Evolutionary conservation across 2,888 invertebrate species (phyloP).

Genomic region (Pandemis corylana): DNA sequence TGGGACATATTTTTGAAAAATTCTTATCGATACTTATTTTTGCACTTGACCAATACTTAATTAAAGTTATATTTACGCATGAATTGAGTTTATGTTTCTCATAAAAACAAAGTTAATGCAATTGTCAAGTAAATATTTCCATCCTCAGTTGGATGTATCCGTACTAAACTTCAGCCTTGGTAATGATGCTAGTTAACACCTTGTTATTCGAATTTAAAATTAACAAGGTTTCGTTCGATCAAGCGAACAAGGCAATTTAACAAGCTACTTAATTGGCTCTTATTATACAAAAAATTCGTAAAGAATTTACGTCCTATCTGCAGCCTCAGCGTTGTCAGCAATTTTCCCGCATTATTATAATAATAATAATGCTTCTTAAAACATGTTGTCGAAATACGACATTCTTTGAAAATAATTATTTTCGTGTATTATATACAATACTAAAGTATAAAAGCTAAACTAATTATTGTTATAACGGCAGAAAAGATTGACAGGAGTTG

Average conservation of each 20-base stretch:
- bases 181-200: slow-evolving; percentile 10
- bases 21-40: too few relatives aligned
- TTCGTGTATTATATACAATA: too few relatives aligned
- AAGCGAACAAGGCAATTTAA: slow-evolving; percentile 13
- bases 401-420: too few relatives aligned
- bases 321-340: not conserved
- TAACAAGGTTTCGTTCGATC: slow-evolving; percentile 11
- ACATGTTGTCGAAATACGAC: too few relatives aligned
- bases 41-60: too few relatives aligned
- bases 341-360: not conserved
- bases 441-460: too few relatives aligned
- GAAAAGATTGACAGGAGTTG: too few relatives aligned
- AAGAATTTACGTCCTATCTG: not conserved
- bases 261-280: slow-evolving; percentile 3
- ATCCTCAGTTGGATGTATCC: not conserved
- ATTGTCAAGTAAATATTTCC: not conserved
- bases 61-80: too few relatives aligned
- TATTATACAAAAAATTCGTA: not conserved
- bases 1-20: too few relatives aligned
- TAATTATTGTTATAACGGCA: too few relatives aligned
- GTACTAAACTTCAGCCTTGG: not conserved
- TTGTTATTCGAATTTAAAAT: slow-evolving; percentile 15
- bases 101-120: too few relatives aligned
- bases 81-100: too few relatives aligned
- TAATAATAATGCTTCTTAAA: not conserved